These are phyloP conservation scores for Pelobates cultripes DNA, from an alignment of 2,797 vertebrate species.

Conservation along the genomic window DNA sequence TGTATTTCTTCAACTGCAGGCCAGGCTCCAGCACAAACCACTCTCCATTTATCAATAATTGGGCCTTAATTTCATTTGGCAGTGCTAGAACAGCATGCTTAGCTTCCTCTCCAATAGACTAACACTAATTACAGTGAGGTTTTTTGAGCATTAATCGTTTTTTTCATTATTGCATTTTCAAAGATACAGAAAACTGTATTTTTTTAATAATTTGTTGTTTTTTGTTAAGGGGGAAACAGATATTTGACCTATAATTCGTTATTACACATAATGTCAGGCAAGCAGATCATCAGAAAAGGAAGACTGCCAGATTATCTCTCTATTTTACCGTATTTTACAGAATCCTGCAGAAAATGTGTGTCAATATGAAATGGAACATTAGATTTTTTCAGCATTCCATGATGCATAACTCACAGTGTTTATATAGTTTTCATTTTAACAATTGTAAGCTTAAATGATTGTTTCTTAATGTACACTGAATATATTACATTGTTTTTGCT, in stretches of 20 bases:
- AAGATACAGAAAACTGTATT: slow-evolving; percentile 43
- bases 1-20: slow-evolving; percentile 83
- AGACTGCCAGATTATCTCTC: too few relatives aligned
- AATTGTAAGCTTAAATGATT: too few relatives aligned
- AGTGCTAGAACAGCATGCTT: slow-evolving; percentile 74
- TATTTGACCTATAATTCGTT: slow-evolving; percentile 55
- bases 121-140: slow-evolving; percentile 77
- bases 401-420: too few relatives aligned
- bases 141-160: slow-evolving; percentile 60
- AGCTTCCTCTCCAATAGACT: slow-evolving; percentile 81
- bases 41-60: slow-evolving; percentile 91
- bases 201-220: slow-evolving; percentile 5
- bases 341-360: too few relatives aligned
- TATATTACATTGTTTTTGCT: too few relatives aligned
- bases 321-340: too few relatives aligned
- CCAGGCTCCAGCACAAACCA: slow-evolving; percentile 84
- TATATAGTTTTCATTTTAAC: too few relatives aligned
- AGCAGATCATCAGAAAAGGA: too few relatives aligned
- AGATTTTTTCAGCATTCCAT: too few relatives aligned
- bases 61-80: slow-evolving; percentile 89
- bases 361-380: too few relatives aligned
- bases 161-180: slow-evolving; percentile 63
- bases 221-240: slow-evolving; percentile 53
- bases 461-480: too few relatives aligned
- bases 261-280: slow-evolving; percentile 41